Evolutionary conservation across 2,797 vertebrate species (phyloP).

Genomic region (Dermochelys coriacea): DNA sequence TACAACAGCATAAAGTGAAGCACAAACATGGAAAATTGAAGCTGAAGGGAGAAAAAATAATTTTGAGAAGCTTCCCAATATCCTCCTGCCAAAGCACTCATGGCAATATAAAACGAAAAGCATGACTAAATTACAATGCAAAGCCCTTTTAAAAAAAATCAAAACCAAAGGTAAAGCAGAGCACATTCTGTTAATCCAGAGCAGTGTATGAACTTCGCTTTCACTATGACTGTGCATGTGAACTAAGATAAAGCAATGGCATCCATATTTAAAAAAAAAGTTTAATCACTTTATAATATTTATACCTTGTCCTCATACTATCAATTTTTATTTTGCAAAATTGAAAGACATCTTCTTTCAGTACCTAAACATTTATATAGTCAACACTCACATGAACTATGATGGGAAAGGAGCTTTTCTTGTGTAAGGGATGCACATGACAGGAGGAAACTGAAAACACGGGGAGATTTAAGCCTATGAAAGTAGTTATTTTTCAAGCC

Average conservation of each 20-base stretch:
- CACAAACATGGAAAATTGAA: neutral
- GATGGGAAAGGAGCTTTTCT: neutral
- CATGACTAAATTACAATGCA: neutral
- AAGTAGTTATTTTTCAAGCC: neutral
- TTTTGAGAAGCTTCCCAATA: neutral
- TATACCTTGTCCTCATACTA: rapidly evolving
- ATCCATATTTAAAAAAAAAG: neutral
- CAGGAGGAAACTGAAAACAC: neutral
- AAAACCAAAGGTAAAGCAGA: neutral
- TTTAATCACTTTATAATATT: neutral
- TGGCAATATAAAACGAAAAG: neutral
- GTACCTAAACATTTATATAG: neutral
- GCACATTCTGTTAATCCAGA: neutral
- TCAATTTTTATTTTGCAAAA: neutral
- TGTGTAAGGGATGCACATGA: neutral
- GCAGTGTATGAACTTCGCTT: neutral
- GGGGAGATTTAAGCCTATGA: neutral
- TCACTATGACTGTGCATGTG: neutral
- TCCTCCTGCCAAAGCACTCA: neutral
- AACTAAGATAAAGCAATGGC: neutral
- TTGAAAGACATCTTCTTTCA: neutral
- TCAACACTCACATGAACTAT: neutral
- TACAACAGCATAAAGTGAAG: neutral
- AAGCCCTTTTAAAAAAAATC: neutral
- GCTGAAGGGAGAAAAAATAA: neutral